Base-by-base conservation (phyloP, 2,888 invertebrate species). In the Zonitis immaculata region DNA sequence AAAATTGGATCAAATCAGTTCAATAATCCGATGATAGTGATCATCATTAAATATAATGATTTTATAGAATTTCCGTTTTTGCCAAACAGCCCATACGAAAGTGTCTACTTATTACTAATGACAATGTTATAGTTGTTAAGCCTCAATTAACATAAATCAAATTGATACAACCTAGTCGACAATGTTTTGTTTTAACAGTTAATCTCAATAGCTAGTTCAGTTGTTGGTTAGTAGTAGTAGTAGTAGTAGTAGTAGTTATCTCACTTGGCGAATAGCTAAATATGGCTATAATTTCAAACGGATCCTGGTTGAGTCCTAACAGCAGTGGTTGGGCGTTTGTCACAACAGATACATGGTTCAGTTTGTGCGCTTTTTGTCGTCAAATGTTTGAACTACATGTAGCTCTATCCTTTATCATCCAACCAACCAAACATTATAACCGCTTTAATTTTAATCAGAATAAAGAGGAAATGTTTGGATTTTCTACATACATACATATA, bases 131-230 rank as follows among this genome's bases (percentile, higher is more conserved):
- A 39, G 39, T 39, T 20, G 39, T 39, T 39, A 39, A 39, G 39
- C 39, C 5, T 39, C 20, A 39, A 39, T 39, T 39, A 39, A 20
- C 39, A 39, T 39, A 39, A 39, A 39, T 39, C 39, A 39, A 39
- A 39, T 39, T 39, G 39, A 39, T 39, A 39, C 39, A 39, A 39
- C 39, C 18, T 39, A 39, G 39, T 39, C 39, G 39, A 20, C 39
- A 39, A 39, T 18, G 39, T 39, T 39, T 20, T 39, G 39, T 39
- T 39, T n/a, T n/a, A 39, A 39, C 39, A 20, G 39, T 39, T 39
- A 39, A 39, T 39, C 39, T 39, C 39, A 39, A 39, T 39, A n/a
- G 39, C 11, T 5, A 20, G 18, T n/a, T 20, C 18, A 35, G n/a
- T 20, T 11, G 39, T 20, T 5, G 18, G 18, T n/a, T 39, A 4